Conservation (phyloP, 2,797 vertebrate genomes). For the Muscicapa comitata region DNA sequence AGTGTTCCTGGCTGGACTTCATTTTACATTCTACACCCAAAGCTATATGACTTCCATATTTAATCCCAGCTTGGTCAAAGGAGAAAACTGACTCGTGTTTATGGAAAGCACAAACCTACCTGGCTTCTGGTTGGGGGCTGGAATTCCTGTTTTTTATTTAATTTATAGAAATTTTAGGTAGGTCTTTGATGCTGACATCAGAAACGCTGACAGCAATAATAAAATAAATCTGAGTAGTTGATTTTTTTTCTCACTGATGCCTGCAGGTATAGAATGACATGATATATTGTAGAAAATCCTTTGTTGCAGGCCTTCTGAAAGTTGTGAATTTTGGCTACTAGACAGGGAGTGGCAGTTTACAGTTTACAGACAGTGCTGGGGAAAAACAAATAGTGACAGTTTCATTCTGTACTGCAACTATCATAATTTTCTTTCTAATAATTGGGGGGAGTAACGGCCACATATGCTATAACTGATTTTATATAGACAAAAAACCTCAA, state of each 20-base stretch:
- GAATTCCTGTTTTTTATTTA: background rate
- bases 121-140: background rate
- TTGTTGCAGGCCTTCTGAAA: background rate
- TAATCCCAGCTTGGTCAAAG: background rate
- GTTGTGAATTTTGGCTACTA: background rate
- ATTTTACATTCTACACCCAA: background rate
- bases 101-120: background rate
- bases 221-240: background rate
- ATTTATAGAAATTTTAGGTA: background rate
- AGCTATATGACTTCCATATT: background rate
- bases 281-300: background rate
- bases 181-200: background rate
- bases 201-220: background rate
- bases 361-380: background rate
- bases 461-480: background rate
- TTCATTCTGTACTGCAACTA: background rate
- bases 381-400: background rate
- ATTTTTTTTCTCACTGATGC: background rate
- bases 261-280: background rate
- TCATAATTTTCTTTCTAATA: background rate
- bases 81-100: accelerated
- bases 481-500: background rate
- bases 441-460: background rate
- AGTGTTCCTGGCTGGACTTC: background rate
- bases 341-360: background rate